These are phyloP conservation scores for Grammomys dolichurus DNA, from an alignment of 2,113 vertebrate species.

Conservation along the genomic window DNA sequence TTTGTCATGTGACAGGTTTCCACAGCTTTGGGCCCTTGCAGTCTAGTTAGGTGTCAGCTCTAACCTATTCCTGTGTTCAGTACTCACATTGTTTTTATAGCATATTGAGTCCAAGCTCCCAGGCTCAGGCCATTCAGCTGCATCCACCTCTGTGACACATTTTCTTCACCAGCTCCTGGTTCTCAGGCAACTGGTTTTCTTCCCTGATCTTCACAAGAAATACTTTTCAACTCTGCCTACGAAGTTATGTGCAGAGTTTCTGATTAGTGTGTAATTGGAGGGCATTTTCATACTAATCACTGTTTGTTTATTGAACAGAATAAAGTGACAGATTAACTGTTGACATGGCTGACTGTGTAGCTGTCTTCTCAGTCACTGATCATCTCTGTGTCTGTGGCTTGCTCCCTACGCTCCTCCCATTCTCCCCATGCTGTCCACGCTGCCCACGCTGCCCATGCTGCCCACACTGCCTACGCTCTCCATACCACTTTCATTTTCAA, in stretches of 20 bases:
- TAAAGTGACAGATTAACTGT: background rate
- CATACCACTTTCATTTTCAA: background rate
- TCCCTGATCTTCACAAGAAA: background rate
- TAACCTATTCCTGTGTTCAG: background rate
- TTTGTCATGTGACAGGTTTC: background rate
- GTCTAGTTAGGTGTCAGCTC: background rate
- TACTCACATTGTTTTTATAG: background rate
- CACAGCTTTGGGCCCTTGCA: background rate
- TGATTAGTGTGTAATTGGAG: background rate
- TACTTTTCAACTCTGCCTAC: background rate
- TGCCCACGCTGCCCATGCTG: background rate
- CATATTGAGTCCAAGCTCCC: background rate
- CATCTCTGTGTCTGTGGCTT: conserved; percentile 38
- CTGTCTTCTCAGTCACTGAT: background rate
- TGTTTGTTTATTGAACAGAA: background rate
- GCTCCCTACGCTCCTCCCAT: background rate
- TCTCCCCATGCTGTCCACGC: background rate
- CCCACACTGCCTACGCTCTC: background rate
- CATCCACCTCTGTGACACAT: background rate
- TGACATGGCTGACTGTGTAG: background rate
- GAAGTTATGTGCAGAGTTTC: conserved; percentile 8
- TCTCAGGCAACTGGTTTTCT: background rate
- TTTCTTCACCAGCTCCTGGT: background rate
- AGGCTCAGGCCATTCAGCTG: background rate
- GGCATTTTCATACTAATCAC: background rate